Evolutionary conservation across 37 sponge, comb jelly and placozoan species (phyloP), one percentile per base, ranked within the genome.

Genomic region (Bolinopsis microptera): DNA sequence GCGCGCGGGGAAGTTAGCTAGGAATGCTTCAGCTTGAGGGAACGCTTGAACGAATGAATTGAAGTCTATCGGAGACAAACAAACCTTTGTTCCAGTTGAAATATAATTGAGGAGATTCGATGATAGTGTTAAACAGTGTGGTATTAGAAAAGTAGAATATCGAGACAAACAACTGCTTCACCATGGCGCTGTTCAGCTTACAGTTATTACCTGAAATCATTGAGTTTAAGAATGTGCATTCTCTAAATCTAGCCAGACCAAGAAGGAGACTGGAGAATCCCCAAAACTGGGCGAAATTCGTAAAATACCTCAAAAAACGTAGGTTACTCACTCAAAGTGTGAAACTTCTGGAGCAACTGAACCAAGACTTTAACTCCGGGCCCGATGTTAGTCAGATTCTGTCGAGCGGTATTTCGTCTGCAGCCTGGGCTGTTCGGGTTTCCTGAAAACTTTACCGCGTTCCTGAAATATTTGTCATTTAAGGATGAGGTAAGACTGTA

Each of bases 61-160:
- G n/a, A n/a, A n/a, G n/a, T n/a, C n/a, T n/a, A n/a, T n/a, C n/a
- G n/a, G n/a, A n/a, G n/a, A n/a, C n/a, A n/a, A n/a, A 70, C 74
- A 70, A 70, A 80, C 82, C 82, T 80, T 80, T 80, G 35, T 80
- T 13, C 82, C 82, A 80, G 23, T 16, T 36, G 37, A 80, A 80
- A 22, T 36, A 80, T 9, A 30, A 37, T 34, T 80, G 38, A 28
- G 82, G 82, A 5, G 82, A 80, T 22, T 80, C 82, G 9, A 80
- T 80, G 22, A 80, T 80, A 3, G 82, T 80, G 82, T 80, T 80
- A 37, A 80, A 80, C 35, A 80, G 82, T 37, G 82, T 80, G 1
- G 38, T 80, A 22, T 80, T 80, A 8, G 38, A 3, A 22, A 80
- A 80, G 82, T 30, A 80, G 37, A 80, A 80, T 27, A 35, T 80